These are phyloP conservation scores for Rosalia funebris DNA, from an alignment of 2,888 invertebrate species.

Conservation along the genomic window DNA sequence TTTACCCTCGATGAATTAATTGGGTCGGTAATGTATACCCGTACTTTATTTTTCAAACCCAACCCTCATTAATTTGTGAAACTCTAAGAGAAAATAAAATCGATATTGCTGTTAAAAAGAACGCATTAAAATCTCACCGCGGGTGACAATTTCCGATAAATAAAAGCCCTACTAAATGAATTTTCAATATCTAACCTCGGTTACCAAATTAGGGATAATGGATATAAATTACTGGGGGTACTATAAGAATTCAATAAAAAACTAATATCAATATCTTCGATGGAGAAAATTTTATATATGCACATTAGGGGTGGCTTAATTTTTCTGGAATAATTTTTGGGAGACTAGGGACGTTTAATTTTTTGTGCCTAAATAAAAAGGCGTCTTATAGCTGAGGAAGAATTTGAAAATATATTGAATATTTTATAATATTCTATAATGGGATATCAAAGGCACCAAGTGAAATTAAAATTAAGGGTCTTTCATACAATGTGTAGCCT, in stretches of 20 bases:
- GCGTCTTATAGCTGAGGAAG: no score
- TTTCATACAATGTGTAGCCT: no score
- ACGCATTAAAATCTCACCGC: slow-evolving; percentile 39
- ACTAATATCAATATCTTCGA: slow-evolving; percentile 23
- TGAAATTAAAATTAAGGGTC: no score
- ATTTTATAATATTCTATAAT: no score
- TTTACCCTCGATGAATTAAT: not conserved
- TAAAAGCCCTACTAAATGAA: slow-evolving; percentile 38
- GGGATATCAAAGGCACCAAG: no score
- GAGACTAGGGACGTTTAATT: not conserved
- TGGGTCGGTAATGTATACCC: not conserved
- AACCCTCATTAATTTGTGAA: slow-evolving; percentile 5
- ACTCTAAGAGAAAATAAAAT: slow-evolving; percentile 35
- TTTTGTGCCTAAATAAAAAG: not conserved
- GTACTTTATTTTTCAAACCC: not conserved
- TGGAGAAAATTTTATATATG: slow-evolving; percentile 11
- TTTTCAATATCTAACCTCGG: slow-evolving; percentile 46
- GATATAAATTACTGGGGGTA: slow-evolving; percentile 54
- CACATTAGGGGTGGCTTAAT: slow-evolving; percentile 15
- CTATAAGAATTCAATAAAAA: slow-evolving; percentile 27
- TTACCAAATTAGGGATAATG: slow-evolving; percentile 57
- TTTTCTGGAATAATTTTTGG: not conserved
- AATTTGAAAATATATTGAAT: no score
- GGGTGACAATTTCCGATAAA: slow-evolving; percentile 42
- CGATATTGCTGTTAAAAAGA: slow-evolving; percentile 37